phyloP scores from a whole-genome alignment of 92 coral and sea anemone genomes.

The Zoanthus gigantus region DNA sequence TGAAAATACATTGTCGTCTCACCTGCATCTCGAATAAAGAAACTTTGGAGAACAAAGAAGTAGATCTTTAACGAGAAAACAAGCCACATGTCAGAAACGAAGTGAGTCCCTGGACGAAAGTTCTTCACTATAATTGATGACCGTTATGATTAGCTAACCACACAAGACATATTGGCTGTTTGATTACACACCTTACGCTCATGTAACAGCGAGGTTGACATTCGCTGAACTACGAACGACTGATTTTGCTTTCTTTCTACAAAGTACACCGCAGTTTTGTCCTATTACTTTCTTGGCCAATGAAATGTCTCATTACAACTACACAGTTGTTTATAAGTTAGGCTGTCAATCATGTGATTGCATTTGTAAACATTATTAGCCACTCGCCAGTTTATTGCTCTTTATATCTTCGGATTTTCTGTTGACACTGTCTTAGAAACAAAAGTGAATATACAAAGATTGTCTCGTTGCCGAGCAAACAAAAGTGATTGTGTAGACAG shows the following conservation, averaged over 20 bases:
- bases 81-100: background rate
- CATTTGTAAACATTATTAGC: background rate
- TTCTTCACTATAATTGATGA: background rate
- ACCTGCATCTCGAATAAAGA: conserved; percentile 6
- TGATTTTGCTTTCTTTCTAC: background rate
- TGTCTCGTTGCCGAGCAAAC: conserved; percentile 29
- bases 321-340: background rate
- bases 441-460: conserved; percentile 7
- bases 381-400: conserved; percentile 15
- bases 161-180: background rate
- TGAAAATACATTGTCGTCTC: background rate
- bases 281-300: conserved; percentile 7
- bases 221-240: background rate
- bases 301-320: background rate
- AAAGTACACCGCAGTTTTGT: conserved; percentile 3
- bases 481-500: background rate
- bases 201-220: background rate
- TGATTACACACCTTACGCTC: conserved; percentile 33
- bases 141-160: background rate
- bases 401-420: conserved; percentile 19
- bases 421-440: conserved; percentile 1
- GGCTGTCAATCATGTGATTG: conserved; percentile 9
- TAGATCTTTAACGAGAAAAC: background rate
- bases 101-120: too few relatives aligned
- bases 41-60: background rate